Evolutionary conservation across 92 coral and sea anemone species (phyloP).

Genomic region (Zoanthus sociatus): DNA sequence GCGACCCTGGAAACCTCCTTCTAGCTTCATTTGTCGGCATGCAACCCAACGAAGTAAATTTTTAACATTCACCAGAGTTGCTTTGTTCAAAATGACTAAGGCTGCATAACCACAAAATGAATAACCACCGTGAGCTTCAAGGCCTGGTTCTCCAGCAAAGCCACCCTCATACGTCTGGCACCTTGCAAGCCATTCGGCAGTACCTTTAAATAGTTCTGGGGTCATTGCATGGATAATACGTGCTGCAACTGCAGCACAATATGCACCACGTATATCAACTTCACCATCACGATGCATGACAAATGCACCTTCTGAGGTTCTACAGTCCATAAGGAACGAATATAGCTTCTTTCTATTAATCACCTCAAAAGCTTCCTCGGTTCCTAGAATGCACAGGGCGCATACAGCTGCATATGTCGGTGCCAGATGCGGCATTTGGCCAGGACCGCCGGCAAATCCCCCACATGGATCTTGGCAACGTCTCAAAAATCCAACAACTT

Average conservation of each 20-base stretch:
- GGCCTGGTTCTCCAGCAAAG: slow-evolving; percentile 97
- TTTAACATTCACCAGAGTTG: slow-evolving; percentile 73
- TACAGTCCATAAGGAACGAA: slow-evolving; percentile 78
- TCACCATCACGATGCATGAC: slow-evolving; percentile 98
- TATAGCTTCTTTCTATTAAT: slow-evolving; percentile 86
- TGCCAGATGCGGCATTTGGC: slow-evolving; percentile 94
- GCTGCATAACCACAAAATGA: slow-evolving; percentile 98
- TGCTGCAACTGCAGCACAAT: slow-evolving; percentile 95
- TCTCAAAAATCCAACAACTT: slow-evolving; percentile 81
- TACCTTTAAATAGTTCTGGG: slow-evolving; percentile 88
- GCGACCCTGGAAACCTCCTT: slow-evolving; percentile 98
- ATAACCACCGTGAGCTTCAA: slow-evolving; percentile 99
- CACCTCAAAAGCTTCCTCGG: slow-evolving; percentile 85
- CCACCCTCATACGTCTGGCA: slow-evolving; percentile 99
- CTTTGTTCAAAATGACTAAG: slow-evolving; percentile 83
- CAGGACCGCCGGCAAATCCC: slow-evolving; percentile 98
- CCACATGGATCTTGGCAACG: slow-evolving; percentile 92
- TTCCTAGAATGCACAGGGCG: slow-evolving; percentile 91
- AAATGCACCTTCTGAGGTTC: slow-evolving; percentile 84
- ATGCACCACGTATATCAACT: slow-evolving; percentile 97
- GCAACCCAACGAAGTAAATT: slow-evolving; percentile 85
- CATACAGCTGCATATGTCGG: slow-evolving; percentile 97
- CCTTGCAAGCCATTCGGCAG: slow-evolving; percentile 94
- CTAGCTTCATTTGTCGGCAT: slow-evolving; percentile 91
- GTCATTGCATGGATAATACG: slow-evolving; percentile 77